Base-by-base conservation (phyloP, 1,140 invertebrate genomes). In the Anoplophora glabripennis region DNA sequence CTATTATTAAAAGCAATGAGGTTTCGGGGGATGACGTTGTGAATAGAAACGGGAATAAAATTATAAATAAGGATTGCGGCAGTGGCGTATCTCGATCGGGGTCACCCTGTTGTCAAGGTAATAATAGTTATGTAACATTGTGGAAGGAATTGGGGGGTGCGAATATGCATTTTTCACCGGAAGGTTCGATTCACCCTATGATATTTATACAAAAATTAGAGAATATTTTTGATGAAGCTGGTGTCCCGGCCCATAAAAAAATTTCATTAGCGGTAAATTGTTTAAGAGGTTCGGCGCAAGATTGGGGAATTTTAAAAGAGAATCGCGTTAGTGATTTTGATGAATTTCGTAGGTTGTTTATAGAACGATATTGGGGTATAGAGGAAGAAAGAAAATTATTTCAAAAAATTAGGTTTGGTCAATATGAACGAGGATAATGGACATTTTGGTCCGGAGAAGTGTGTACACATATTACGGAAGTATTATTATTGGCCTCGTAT, bases 121-220 rank as follows among this genome's bases (percentile, higher is more conserved):
- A n/a, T n/a, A n/a, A n/a, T n/a, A n/a, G n/a, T n/a, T 47, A 47
- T 47, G 18, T 47, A 14, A n/a, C 49, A 5, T 11, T 35, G 14
- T 52, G 17, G 17, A 47, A 52, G 17, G 35, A 46, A 12, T 52
- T 52, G 49, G 49, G 49, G 48, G 48, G 48, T 46, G 12, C n/a
- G 5, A 41, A 0, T 41, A 0, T 52, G 37, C n/a, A 38, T 34
- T 52, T 52, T 52, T n/a, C n/a, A n/a, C n/a, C n/a, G n/a, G n/a
- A n/a, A n/a, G n/a, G n/a, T n/a, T n/a, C n/a, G n/a, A n/a, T 52
- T 5, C 48, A 52, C 49, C 49, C 49, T 42, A 17, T 52, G 0
- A 15, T 17, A 11, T 52, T 52, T 14, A 52, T 52, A 7, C 38
- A 52, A 52, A 52, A 52, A 11, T 1, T 52, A 40, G 5, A 11